phyloP scores from a whole-genome alignment of 2,888 invertebrate genomes.

The Halocaridina rubra region DNA sequence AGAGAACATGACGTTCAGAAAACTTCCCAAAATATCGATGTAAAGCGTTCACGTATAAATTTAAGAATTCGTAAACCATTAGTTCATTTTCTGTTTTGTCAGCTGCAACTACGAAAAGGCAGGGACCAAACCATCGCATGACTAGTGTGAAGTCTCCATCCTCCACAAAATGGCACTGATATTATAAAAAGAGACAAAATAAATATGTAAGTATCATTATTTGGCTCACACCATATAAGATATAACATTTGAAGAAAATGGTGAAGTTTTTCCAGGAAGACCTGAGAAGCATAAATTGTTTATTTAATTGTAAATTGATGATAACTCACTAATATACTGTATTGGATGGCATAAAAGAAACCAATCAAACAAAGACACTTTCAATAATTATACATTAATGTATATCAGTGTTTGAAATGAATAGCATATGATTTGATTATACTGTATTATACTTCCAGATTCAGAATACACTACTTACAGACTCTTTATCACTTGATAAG shows the following conservation, averaged over 20 bases:
- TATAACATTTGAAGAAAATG: too few relatives aligned
- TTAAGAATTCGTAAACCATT: slow-evolving; percentile 57
- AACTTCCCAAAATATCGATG: slow-evolving; percentile 58
- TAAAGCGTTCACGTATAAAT: slow-evolving; percentile 41
- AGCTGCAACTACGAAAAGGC: slow-evolving; percentile 45
- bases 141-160: slow-evolving; percentile 46
- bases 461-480: not conserved
- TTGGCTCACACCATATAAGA: too few relatives aligned
- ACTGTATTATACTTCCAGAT: too few relatives aligned
- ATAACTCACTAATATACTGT: too few relatives aligned
- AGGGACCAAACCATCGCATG: slow-evolving; percentile 60
- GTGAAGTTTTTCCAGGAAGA: too few relatives aligned
- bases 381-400: not conserved
- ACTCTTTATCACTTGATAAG: slow-evolving; percentile 14
- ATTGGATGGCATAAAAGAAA: too few relatives aligned
- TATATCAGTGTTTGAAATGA: not conserved
- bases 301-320: too few relatives aligned
- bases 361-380: too few relatives aligned
- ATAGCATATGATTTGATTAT: too few relatives aligned
- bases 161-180: slow-evolving; percentile 51
- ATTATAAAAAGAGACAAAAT: too few relatives aligned
- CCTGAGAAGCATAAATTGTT: too few relatives aligned
- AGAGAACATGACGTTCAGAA: slow-evolving; percentile 47
- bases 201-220: too few relatives aligned
- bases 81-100: slow-evolving; percentile 55